A percentile compares a stretch with the other conserved stretches of the same genome.
phyloP scores from a whole-genome alignment of 2,113 vertebrate genomes.

The Narcine bancroftii region DNA sequence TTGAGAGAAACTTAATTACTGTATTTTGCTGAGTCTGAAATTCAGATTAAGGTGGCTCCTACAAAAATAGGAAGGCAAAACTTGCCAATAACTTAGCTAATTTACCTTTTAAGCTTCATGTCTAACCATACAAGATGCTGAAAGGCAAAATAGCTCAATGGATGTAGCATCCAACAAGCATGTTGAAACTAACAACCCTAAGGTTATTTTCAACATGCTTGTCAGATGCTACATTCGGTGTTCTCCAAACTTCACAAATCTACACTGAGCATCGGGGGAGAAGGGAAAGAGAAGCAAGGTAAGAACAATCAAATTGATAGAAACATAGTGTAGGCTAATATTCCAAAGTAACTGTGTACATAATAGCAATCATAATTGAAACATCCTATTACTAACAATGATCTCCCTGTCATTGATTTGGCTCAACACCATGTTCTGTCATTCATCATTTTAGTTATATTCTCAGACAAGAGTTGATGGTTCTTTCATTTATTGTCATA shows the following conservation, averaged over 20 bases:
- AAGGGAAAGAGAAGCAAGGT: background rate
- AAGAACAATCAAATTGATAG: background rate
- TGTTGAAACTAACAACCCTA: background rate
- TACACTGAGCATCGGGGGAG: background rate
- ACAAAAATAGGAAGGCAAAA: background rate
- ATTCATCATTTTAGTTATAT: background rate
- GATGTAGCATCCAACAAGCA: background rate
- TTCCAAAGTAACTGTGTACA: background rate
- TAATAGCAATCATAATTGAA: background rate
- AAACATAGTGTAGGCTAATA: background rate
- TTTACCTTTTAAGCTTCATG: background rate
- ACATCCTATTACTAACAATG: background rate
- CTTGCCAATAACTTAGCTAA: background rate
- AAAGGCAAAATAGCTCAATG: background rate
- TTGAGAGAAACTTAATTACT: background rate
- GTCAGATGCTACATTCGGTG: too few species aligned
- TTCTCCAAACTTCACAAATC: background rate
- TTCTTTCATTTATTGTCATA: background rate
- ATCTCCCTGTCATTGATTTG: background rate
- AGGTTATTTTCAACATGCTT: too few species aligned
- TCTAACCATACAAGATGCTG: background rate
- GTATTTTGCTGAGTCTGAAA: background rate
- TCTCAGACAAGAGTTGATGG: background rate
- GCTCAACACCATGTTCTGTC: background rate
- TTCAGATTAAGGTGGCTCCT: background rate